Conservation (phyloP, 2,113 vertebrate species). For the Piaya cayana region DNA sequence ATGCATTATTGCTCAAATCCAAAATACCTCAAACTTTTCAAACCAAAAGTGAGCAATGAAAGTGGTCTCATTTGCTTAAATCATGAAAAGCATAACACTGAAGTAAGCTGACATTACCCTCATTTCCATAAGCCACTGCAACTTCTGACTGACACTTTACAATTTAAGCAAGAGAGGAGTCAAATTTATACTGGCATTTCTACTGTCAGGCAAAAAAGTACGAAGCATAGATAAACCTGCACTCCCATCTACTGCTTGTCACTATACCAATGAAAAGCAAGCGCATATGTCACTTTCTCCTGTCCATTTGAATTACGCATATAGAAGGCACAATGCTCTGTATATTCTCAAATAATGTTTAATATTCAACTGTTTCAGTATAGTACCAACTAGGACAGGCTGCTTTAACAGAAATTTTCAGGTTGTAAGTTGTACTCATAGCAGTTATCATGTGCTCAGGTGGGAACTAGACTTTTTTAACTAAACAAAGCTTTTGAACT, state of each 20-base stretch:
- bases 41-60: not conserved
- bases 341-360: not conserved
- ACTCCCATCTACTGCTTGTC: not conserved
- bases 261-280: not conserved
- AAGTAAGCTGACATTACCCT: slow-evolving; percentile 49
- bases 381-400: not conserved
- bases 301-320: not conserved
- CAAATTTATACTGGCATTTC: slow-evolving; percentile 51
- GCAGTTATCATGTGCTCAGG: not conserved
- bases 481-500: not conserved
- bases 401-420: not conserved
- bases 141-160: slow-evolving; percentile 34
- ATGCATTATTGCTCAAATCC: not conserved
- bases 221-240: slow-evolving; percentile 1
- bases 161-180: slow-evolving; percentile 32
- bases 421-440: not conserved
- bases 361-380: not conserved
- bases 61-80: slow-evolving; percentile 18
- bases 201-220: slow-evolving; percentile 34
- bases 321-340: not conserved
- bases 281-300: not conserved
- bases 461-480: not conserved
- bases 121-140: slow-evolving; percentile 46
- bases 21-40: slow-evolving; percentile 17
- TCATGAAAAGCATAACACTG: slow-evolving; percentile 27